Base-by-base conservation (phyloP, 2,888 invertebrate genomes). In the Amphipyra berbera region DNA sequence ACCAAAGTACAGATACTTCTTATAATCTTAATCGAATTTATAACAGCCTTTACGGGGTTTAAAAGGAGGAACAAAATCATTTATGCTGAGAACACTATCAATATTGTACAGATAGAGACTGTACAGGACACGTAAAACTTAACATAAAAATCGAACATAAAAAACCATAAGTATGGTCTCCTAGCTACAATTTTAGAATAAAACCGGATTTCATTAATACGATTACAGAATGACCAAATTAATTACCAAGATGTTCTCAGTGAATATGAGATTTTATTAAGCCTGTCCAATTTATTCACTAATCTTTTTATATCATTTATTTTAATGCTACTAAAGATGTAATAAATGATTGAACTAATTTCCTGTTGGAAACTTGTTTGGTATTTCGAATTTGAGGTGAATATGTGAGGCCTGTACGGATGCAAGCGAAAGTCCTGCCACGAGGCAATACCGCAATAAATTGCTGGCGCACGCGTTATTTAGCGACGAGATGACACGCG, bases 121-220 rank as follows among this genome's bases (percentile, higher is more conserved):
- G 40, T 49, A 65, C 49, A 75, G 60, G 61, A 67, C 63, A 75
- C 64, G 45, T 53, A 33, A 56, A 61, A 53, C 50, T 56, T 57
- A 62, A 56, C 61, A 61, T 63, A 61, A 63, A 49, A 59, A 62
- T 50, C 54, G 9, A 42, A 63, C 30, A 45, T 37, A 53, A 42
- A 70, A 56, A 45, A 65, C 64, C 67, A 63, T 50, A 63, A 50
- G 59, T 57, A 69, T 61, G 44, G 41, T 67, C 59, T 65, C 64
- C 65, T 69, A 65, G 63, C 72, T 53, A 78, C 64, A 62, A 68
- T 65, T 69, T 68, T 70, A 73, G 62, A 66, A 73, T 66, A 70
- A 75, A 80, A 79, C 79, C 80, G 73, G 81, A 78, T 73, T 79
- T 64, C 61, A 73, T 73, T 79, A 79, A 79, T 78, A 76, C 67